Evolutionary conservation across 2,888 invertebrate genomes (phyloP).

Genomic region (Cynaeus angustus): DNA sequence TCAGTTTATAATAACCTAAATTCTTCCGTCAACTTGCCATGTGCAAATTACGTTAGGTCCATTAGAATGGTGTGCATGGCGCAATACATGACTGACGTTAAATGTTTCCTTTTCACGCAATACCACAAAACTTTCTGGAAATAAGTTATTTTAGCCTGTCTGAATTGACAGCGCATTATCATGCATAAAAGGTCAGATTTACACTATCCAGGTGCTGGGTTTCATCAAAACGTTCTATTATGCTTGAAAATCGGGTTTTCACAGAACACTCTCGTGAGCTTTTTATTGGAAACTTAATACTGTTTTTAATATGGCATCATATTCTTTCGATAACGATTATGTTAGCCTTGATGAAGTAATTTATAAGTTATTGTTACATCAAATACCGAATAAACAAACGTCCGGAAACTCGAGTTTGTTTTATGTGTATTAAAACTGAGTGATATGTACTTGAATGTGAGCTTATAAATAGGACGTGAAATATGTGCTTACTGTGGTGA

Average conservation of each 20-base stretch:
- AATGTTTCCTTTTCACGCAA: constrained; percentile 24
- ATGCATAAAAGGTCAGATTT: constrained; percentile 16
- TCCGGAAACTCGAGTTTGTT: no score
- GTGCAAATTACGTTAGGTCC: constrained; percentile 22
- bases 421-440: no score
- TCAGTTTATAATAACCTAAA: no score
- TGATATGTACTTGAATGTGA: no score
- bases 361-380: constrained; percentile 10
- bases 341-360: constrained; percentile 11
- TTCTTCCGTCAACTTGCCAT: constrained; percentile 3
- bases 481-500: constrained; percentile 4
- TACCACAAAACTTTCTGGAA: constrained; percentile 13
- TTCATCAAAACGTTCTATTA: not conserved
- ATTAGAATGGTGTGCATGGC: constrained; percentile 1
- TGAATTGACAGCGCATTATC: constrained; percentile 22
- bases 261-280: no score
- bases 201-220: not conserved
- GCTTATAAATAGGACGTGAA: no score
- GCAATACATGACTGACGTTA: not conserved
- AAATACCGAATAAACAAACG: no score
- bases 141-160: constrained; percentile 12
- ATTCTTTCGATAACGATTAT: constrained; percentile 10
- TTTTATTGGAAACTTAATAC: constrained; percentile 13
- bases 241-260: no score
- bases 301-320: constrained; percentile 7